Base-by-base conservation (phyloP, 2,888 invertebrate genomes). In the Drosophila prostipennis region DNA sequence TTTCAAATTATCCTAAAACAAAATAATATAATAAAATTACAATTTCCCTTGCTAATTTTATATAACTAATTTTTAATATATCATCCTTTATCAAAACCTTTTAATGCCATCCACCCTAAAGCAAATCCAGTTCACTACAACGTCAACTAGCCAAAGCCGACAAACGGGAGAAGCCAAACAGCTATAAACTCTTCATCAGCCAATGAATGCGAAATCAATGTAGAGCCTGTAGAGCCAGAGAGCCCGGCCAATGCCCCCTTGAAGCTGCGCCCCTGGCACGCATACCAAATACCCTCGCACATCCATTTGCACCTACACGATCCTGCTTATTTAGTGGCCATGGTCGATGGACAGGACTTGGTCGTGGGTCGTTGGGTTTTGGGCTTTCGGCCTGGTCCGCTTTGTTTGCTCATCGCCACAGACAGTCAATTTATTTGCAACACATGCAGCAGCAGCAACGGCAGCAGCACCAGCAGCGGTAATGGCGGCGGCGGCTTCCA, bases 351-450 rank as follows among this genome's bases (percentile, higher is more conserved):
- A 58, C 48, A 58, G 61, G 40, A 26, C 59, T 16, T 63, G 51
- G 51, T 52, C 45, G 39, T 34, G 63, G 63, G 42, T 10, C 60
- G 34, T 51, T 39, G 19, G 19, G 19, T 19, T 53, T 53, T 53
- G 60, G 57, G 60, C 37, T 53, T 55, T 53, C 60, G 57, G 60
- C 49, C 59, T 48, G 56, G 72, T 36, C 48, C 70, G 64, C 82
- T 70, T 71, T 76, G 80, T 78, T 80, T 75, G 72, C 74, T 69
- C 67, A 65, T 68, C 64, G 72, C 60, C 72, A 55, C 56, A 79
- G 80, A 70, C 78, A 79, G 83, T 84, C 80, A 80, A 83, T 84
- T 80, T 79, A 80, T 84, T 86, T 84, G 79, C 77, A 77, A 61
- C 74, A 78, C 78, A 85, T 83, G 77, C 79, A 80, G 61, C 72